A percentile compares a stretch with the other conserved stretches of the same genome.
phyloP scores from a whole-genome alignment of 2,113 vertebrate species.

The Trinectes maculatus region DNA sequence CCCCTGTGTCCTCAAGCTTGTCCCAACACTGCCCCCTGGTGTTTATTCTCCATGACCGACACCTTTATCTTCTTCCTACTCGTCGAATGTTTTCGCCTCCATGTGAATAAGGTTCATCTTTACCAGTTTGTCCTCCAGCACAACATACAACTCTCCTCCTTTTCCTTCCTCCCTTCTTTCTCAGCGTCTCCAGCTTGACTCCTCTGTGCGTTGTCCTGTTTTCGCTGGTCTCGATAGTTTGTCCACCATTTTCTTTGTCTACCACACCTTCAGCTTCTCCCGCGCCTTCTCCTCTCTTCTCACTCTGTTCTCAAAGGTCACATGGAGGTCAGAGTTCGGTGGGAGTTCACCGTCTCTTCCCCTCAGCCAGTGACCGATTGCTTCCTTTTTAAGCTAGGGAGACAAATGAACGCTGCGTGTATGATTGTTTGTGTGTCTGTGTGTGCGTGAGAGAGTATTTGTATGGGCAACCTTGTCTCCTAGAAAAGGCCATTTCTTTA shows the following conservation, averaged over 20 bases:
- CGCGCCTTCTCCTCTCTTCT: slow-evolving; percentile 4
- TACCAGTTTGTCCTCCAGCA: not conserved
- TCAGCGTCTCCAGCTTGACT: not conserved
- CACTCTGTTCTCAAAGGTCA: slow-evolving; percentile 59
- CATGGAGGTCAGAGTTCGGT: slow-evolving; percentile 49
- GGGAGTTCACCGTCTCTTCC: slow-evolving; percentile 64
- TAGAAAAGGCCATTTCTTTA: not conserved
- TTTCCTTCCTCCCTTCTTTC: not conserved
- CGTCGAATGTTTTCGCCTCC: not conserved
- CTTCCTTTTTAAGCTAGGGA: slow-evolving; percentile 69
- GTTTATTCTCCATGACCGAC: not conserved
- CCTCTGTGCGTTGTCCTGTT: not conserved
- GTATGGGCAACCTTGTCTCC: not conserved
- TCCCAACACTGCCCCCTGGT: slow-evolving; percentile 75
- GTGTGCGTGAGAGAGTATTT: not conserved
- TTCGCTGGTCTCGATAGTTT: not conserved
- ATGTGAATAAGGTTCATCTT: not conserved
- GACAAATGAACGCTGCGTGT: slow-evolving; percentile 44
- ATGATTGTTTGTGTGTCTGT: not conserved
- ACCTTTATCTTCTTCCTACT: not conserved
- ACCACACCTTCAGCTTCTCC: slow-evolving; percentile 5
- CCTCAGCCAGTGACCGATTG: slow-evolving; percentile 66
- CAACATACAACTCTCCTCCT: not conserved
- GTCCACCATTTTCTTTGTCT: slow-evolving; percentile 1
- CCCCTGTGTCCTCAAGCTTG: slow-evolving; percentile 14